phyloP scores from a whole-genome alignment of 2,113 vertebrate species.

The Cavia porcellus region DNA sequence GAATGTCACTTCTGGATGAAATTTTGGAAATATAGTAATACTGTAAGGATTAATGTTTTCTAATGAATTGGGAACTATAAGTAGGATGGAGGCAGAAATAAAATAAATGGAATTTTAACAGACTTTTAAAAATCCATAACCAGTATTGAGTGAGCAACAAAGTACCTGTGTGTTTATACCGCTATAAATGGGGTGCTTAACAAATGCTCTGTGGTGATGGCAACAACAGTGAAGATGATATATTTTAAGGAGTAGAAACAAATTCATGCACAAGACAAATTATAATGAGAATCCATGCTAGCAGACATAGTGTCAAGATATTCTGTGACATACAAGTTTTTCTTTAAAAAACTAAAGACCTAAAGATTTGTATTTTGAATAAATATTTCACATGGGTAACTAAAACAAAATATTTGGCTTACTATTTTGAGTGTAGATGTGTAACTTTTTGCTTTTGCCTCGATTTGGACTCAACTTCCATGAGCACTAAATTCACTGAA shows the following conservation, averaged over 20 bases:
- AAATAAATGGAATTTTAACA: constrained; percentile 8
- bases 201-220: background rate
- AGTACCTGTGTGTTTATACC: background rate
- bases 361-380: background rate
- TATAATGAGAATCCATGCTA: constrained; percentile 45
- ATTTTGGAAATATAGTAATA: constrained; percentile 26
- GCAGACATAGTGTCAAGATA: background rate
- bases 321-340: constrained; percentile 6
- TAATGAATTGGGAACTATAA: constrained; percentile 11
- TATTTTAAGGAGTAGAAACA: constrained; percentile 1
- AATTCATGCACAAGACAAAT: constrained; percentile 53
- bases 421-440: background rate
- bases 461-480: constrained; percentile 57
- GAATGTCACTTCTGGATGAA: constrained; percentile 52
- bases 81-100: background rate
- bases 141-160: background rate
- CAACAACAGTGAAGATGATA: background rate
- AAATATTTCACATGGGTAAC: constrained; percentile 30
- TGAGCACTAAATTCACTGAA: constrained; percentile 61
- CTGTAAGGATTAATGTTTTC: background rate
- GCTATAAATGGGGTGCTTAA: background rate
- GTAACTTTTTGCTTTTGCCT: constrained; percentile 28
- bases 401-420: constrained; percentile 41
- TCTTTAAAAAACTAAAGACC: background rate
- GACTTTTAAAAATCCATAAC: constrained; percentile 28